Percentiles rank a stretch among this genome's conserved stretches.
phyloP scores from a whole-genome alignment of 2,113 vertebrate genomes.

The Formicarius rufipectus region DNA sequence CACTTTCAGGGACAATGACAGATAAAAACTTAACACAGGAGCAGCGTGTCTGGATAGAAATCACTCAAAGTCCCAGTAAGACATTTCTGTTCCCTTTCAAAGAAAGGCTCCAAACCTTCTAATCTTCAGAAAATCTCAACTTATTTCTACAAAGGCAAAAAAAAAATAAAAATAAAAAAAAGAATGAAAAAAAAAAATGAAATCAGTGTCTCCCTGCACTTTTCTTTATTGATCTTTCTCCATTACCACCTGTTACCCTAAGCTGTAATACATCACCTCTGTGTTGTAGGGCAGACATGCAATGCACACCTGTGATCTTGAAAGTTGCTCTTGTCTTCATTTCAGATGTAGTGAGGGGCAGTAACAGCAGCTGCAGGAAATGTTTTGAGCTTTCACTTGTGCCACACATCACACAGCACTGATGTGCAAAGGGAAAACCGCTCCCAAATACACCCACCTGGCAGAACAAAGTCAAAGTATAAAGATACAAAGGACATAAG shows the following conservation, averaged over 20 bases:
- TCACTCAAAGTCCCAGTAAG: not conserved
- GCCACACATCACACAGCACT: not conserved
- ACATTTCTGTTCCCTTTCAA: not conserved
- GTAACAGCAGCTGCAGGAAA: not conserved
- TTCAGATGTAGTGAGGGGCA: not conserved
- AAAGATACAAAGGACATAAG: not conserved
- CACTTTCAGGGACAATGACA: not conserved
- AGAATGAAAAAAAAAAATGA: no score
- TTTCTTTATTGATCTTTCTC: not conserved
- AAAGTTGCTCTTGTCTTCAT: not conserved
- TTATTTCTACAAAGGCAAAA: not conserved
- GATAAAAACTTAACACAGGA: not conserved
- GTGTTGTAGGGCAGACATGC: not conserved
- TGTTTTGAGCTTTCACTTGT: not conserved
- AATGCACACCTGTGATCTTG: not conserved
- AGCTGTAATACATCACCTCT: not conserved
- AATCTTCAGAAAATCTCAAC: not conserved
- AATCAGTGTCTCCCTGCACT: not conserved
- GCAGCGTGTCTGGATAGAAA: not conserved
- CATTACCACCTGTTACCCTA: not conserved
- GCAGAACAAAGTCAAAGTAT: not conserved
- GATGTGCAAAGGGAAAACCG: not conserved
- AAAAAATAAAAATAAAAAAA: not conserved
- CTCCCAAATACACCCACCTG: rapidly evolving
- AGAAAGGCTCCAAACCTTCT: not conserved